A percentile compares a stretch with the other conserved stretches of the same genome.
Evolutionary conservation across 2,888 invertebrate genomes (phyloP).

Genomic region (Cheilosia urbana): DNA sequence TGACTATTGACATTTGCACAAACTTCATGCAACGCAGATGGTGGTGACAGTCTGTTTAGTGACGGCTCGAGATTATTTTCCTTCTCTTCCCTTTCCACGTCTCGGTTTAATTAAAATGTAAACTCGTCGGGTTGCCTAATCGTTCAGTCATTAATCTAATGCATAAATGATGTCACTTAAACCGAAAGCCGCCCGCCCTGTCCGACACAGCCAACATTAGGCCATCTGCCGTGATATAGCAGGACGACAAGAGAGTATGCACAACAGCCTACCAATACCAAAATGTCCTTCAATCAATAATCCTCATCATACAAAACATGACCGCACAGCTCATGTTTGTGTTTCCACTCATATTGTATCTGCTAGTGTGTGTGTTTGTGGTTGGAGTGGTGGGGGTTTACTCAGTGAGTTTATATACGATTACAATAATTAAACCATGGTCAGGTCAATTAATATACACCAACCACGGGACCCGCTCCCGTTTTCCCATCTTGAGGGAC

Average conservation of each 20-base stretch:
- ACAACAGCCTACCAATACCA: conserved; percentile 24
- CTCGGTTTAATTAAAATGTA: conserved; percentile 73
- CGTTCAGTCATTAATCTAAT: conserved; percentile 74
- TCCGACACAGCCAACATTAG: conserved; percentile 23
- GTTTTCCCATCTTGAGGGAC: background rate
- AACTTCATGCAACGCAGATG: conserved; percentile 34
- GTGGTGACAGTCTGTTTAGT: conserved; percentile 47
- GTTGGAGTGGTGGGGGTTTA: conserved; percentile 23
- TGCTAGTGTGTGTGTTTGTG: background rate
- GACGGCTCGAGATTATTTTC: conserved; percentile 31
- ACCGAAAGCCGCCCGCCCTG: conserved; percentile 40
- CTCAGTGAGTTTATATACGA: conserved; percentile 55
- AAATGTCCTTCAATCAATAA: conserved; percentile 73
- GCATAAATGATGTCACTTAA: conserved; percentile 74
- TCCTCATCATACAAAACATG: conserved; percentile 55
- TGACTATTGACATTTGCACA: conserved; percentile 46
- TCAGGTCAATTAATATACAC: conserved; percentile 66
- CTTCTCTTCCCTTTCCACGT: background rate
- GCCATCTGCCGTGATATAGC: conserved; percentile 16
- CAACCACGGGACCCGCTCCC: conserved; percentile 35
- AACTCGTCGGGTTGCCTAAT: conserved; percentile 71
- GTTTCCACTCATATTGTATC: background rate
- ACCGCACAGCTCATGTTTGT: conserved; percentile 22
- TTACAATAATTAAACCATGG: conserved; percentile 73
- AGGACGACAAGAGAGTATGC: conserved; percentile 18